Conservation (phyloP, 2,113 vertebrate species). For the Lycaon pictus region DNA sequence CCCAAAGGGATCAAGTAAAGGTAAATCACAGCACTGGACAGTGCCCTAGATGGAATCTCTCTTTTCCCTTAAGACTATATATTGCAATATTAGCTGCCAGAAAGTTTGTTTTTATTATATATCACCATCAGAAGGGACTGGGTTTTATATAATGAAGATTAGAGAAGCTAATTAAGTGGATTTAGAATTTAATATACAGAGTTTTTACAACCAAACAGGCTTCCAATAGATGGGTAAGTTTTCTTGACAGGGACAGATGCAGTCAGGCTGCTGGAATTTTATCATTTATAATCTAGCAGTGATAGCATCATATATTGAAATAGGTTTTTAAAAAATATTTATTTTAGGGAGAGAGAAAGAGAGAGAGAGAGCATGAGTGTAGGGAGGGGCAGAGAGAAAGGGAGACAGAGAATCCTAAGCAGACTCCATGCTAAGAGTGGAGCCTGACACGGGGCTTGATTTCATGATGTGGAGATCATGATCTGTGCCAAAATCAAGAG, state of each 20-base stretch:
- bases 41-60: background rate
- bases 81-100: background rate
- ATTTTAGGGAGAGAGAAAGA: background rate
- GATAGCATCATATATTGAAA: background rate
- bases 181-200: conserved; percentile 70
- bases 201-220: conserved; percentile 49
- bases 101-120: conserved; percentile 56
- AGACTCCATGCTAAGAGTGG: background rate
- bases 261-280: background rate
- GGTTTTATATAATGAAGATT: conserved; percentile 64
- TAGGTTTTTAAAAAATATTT: background rate
- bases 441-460: background rate
- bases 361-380: background rate
- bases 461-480: background rate
- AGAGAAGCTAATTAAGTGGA: conserved; percentile 73
- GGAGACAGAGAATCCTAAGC: background rate
- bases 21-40: background rate
- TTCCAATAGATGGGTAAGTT: conserved; percentile 64
- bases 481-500: background rate
- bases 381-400: background rate
- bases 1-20: background rate
- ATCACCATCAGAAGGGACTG: conserved; percentile 42
- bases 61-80: background rate
- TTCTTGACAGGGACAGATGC: background rate
- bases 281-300: conserved; percentile 28